Evolutionary conservation across 2,888 invertebrate species (phyloP).

Genomic region (Blastobasis lacticolella): DNA sequence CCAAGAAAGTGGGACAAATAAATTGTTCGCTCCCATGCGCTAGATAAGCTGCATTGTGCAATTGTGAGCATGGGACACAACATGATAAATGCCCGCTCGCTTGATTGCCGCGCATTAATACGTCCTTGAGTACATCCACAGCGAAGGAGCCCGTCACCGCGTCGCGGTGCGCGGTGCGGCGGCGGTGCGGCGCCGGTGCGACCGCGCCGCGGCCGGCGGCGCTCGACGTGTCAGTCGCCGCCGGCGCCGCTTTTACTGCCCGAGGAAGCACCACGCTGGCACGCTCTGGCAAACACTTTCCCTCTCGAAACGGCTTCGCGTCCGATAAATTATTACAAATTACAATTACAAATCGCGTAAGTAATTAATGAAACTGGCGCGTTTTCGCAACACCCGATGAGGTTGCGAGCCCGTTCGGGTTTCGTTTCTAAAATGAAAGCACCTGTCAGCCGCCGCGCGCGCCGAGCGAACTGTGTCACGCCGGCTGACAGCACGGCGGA

Average conservation of each 20-base stretch:
- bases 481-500: not conserved
- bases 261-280: constrained; percentile 27
- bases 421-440: constrained; percentile 49
- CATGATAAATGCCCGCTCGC: constrained; percentile 46
- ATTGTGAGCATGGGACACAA: constrained; percentile 45
- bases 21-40: constrained; percentile 50
- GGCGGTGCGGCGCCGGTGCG: constrained; percentile 41
- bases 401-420: constrained; percentile 26
- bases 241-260: constrained; percentile 6
- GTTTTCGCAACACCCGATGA: constrained; percentile 34
- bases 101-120: constrained; percentile 55
- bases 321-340: constrained; percentile 31
- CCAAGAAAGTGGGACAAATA: constrained; percentile 58
- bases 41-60: constrained; percentile 67
- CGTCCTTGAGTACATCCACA: constrained; percentile 51
- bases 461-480: constrained; percentile 11
- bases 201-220: constrained; percentile 30
- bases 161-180: constrained; percentile 29
- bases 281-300: constrained; percentile 60
- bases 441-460: constrained; percentile 28
- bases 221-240: not conserved
- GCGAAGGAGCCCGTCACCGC: constrained; percentile 20
- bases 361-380: constrained; percentile 27
- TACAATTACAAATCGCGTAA: constrained; percentile 29
- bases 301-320: constrained; percentile 49